Conservation (phyloP, 2,113 vertebrate genomes). For the Pseudorasbora parva region DNA sequence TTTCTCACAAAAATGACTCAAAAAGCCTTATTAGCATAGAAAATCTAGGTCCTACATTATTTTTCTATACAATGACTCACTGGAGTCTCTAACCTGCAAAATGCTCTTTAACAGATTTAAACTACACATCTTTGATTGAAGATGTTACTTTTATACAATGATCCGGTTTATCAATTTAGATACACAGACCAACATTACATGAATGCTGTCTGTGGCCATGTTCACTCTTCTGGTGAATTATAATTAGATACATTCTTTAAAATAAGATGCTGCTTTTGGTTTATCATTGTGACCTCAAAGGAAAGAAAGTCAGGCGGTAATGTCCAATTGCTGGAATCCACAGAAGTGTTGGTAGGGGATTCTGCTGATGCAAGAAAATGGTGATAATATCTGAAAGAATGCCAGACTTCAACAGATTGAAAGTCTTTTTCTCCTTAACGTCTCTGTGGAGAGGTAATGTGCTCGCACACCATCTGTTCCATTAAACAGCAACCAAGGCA, state of each 20-base stretch:
- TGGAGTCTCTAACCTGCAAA: no score
- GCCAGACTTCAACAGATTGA: conserved; percentile 71
- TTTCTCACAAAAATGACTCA: no score
- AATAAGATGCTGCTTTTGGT: neutral
- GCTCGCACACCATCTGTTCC: conserved; percentile 70
- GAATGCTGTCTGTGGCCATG: neutral
- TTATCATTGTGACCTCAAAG: conserved; percentile 3
- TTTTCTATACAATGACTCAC: no score
- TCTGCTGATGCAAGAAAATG: conserved; percentile 45
- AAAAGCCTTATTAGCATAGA: no score
- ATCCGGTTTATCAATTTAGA: no score
- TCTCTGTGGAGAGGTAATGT: conserved; percentile 67
- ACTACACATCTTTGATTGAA: no score
- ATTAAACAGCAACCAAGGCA: conserved; percentile 63
- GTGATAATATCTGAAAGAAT: conserved; percentile 49
- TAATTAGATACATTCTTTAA: conserved; percentile 13
- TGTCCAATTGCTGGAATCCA: conserved; percentile 4
- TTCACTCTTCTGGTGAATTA: neutral
- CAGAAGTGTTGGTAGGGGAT: neutral
- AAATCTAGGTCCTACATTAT: no score
- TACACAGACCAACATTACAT: neutral
- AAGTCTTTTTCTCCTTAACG: conserved; percentile 72
- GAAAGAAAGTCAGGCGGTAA: neutral
- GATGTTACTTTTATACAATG: no score
- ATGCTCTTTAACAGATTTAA: no score